phyloP scores from a whole-genome alignment of 2,888 invertebrate genomes.

The Syritta pipiens region DNA sequence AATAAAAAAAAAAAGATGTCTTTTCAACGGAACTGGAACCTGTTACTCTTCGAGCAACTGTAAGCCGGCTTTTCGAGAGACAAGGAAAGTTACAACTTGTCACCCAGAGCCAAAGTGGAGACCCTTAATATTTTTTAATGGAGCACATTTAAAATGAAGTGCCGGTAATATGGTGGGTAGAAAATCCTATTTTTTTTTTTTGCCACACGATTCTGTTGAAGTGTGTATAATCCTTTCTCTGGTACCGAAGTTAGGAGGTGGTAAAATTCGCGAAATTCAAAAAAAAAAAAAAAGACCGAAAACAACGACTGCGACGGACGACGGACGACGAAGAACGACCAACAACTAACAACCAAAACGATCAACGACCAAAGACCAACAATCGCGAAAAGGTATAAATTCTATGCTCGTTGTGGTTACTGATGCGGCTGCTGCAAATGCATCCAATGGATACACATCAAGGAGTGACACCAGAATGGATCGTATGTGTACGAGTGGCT shows the following conservation, averaged over 20 bases:
- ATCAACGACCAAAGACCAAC: constrained; percentile 31
- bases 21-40: constrained; percentile 52
- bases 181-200: constrained; percentile 11
- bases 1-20: constrained; percentile 24
- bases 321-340: constrained; percentile 24
- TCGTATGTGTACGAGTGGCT: constrained; percentile 55
- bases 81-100: constrained; percentile 37
- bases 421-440: constrained; percentile 58
- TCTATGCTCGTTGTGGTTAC: constrained; percentile 54
- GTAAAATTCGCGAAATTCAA: constrained; percentile 51
- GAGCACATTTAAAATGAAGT: constrained; percentile 35
- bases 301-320: constrained; percentile 40
- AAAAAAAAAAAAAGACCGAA: constrained; percentile 46
- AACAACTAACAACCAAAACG: constrained; percentile 35
- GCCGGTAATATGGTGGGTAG: constrained; percentile 19
- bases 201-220: constrained; percentile 18
- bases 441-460: constrained; percentile 62
- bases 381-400: constrained; percentile 58
- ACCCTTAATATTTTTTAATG: constrained; percentile 34
- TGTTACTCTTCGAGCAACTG: constrained; percentile 36
- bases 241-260: constrained; percentile 19
- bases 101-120: constrained; percentile 20
- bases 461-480: constrained; percentile 63
- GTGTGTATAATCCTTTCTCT: constrained; percentile 14
- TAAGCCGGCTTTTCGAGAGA: constrained; percentile 53